Evolutionary conservation across 1,140 invertebrate genomes (phyloP).

Genomic region (Paracyclopina nana): DNA sequence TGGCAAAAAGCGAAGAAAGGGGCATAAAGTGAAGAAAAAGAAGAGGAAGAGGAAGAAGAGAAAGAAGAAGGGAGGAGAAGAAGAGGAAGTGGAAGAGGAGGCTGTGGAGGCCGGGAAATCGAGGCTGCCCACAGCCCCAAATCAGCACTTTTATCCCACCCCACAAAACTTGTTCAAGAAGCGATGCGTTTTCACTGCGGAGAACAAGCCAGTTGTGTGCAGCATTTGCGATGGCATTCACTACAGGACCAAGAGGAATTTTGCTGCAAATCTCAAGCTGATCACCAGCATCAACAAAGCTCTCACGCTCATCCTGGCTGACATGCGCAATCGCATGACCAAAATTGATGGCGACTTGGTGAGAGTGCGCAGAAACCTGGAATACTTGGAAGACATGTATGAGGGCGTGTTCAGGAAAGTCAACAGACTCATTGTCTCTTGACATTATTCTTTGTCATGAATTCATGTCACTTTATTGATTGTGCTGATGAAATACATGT

Average conservation of each 20-base stretch:
- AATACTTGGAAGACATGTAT: slow-evolving; percentile 9
- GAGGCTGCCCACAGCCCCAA: too few species aligned
- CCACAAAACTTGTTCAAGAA: too few species aligned
- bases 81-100: too few species aligned
- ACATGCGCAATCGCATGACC: slow-evolving; percentile 4
- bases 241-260: slow-evolving; percentile 8
- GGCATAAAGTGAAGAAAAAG: too few species aligned
- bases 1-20: too few species aligned
- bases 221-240: slow-evolving; percentile 12
- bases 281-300: slow-evolving; percentile 7
- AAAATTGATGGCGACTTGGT: background rate
- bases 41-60: too few species aligned
- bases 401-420: slow-evolving; percentile 7
- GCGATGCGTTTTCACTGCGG: slow-evolving; percentile 7
- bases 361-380: slow-evolving; percentile 3
- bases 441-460: background rate
- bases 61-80: too few species aligned
- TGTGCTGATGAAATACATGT: too few species aligned
- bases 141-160: too few species aligned
- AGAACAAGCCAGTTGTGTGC: background rate
- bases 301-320: background rate
- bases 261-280: background rate
- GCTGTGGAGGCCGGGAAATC: too few species aligned
- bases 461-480: too few species aligned
- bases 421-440: slow-evolving; percentile 6